phyloP scores from a whole-genome alignment of 1,140 invertebrate genomes.

The Heliothis subflexa region DNA sequence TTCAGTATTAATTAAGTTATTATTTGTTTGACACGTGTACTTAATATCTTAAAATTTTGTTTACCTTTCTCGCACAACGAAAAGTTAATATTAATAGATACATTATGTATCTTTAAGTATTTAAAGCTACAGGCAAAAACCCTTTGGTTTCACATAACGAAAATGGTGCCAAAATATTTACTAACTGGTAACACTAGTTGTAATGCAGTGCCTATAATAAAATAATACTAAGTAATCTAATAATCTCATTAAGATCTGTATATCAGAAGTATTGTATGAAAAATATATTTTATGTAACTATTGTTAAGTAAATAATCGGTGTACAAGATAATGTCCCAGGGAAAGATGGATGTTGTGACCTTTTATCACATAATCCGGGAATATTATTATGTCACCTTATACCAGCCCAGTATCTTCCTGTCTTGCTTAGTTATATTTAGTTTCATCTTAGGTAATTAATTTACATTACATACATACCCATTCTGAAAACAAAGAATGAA shows the following conservation, averaged over 20 bases:
- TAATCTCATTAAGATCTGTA: constrained; percentile 45
- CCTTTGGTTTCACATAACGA: constrained; percentile 35
- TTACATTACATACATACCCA: too few relatives aligned
- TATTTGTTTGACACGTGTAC: not conserved
- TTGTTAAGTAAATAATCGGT: not conserved
- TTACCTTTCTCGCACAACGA: not conserved
- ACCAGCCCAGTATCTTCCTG: too few relatives aligned
- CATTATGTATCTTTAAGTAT: not conserved
- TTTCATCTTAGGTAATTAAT: too few relatives aligned
- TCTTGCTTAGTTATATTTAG: too few relatives aligned
- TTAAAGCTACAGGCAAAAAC: constrained; percentile 40
- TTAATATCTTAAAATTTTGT: not conserved
- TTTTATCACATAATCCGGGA: not conserved
- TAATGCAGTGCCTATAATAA: constrained; percentile 44
- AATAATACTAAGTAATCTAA: constrained; percentile 28
- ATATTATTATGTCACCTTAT: not conserved
- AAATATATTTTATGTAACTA: constrained; percentile 21
- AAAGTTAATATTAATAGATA: not conserved
- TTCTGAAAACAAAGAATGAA: too few relatives aligned
- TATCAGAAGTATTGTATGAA: constrained; percentile 31
- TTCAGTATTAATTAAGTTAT: constrained; percentile 22
- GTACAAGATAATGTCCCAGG: not conserved
- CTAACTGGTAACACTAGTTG: constrained; percentile 39
- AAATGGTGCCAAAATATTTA: constrained; percentile 48
- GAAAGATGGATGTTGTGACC: not conserved